Base-by-base conservation (phyloP, 1,140 invertebrate genomes). In the Aricia agestis region DNA sequence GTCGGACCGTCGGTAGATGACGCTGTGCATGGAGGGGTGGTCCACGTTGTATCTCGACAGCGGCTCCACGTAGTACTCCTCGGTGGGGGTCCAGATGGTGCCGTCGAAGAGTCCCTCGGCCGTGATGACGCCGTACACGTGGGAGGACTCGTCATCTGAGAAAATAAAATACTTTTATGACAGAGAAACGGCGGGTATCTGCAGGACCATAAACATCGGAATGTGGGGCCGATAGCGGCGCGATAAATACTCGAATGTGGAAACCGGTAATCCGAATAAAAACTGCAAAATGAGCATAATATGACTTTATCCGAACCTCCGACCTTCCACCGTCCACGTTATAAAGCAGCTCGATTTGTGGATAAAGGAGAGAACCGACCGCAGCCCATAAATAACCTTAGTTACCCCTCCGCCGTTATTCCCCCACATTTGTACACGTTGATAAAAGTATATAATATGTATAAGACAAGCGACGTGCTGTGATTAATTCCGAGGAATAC, bases 51-150 rank as follows among this genome's bases (percentile, higher is more conserved):
- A 98, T 78, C 96, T 93, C 71, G 93, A 93, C 32, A 97, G 92
- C 17, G 97, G 97, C 88, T 98, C 97, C 67, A 99, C 94, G 86
- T 97, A 97, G 90, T 96, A 96, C 71, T 97, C 95, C 75, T 97
- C 95, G 61, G 93, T 86, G 17, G 92, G 88, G 0, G 97, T 97
- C 74, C 94, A 93, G 72, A 98, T 95, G 25, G 95, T 96, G 17
- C 97, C 98, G 85, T 98, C 97, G 83, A 99, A 97, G 25, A 98
- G 92, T 70, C 98, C 98, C 67, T 97, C 95, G 65, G 93, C 92
- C 69, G 97, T 98, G 65, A 99, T 93, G 72, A 98, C 92, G 25
- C 97, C 98, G 79, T 97, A 95, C 32, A 98, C 97, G 68, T 94
- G 84, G n/a, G 97, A 95, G n/a, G 93, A 92, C 69, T 97, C 96